Evolutionary conservation across 2,888 invertebrate species (phyloP), one percentile per base, ranked within the genome.

Genomic region (Muschampia staudingeri): DNA sequence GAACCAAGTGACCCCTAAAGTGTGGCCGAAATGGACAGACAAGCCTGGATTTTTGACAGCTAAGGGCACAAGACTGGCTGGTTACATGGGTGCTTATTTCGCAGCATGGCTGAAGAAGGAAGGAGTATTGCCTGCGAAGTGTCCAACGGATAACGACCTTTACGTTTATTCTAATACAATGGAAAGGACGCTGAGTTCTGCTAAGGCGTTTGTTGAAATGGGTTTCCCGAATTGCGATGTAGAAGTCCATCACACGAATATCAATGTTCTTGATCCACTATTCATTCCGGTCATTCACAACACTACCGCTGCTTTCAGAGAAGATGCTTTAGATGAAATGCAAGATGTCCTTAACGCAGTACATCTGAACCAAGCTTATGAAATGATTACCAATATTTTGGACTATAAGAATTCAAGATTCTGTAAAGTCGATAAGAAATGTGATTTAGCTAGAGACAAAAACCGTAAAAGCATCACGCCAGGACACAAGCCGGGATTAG

Each of bases 201-300:
- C 96, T 0, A 82, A 89, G 79, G 93, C 96, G 0, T 96, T 97
- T 85, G 90, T 94, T 0, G 82, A 84, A 0, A 91, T 92, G 76
- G 94, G 92, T 0, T 97, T 94, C 78, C 94, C 95, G 0, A 61
- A 84, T 3, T 97, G 96, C 80, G 92, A 94, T 80, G 82, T 95
- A 5, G 92, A 91, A 0, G 89, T 97, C 7, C 92, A 97, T 82
- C 91, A 92, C 76, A 86, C 89, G 6, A 83, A 90, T 6, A 67
- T 76, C 30, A 85, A 89, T 0, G 76, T 87, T 42, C 86, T 86
- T 0, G 96, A 96, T 84, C 92, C 93, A 0, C 89, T 95, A 65
- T 96, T 96, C 40, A 93, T 92, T 81, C 94, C 95, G 0, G 87
- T 93, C 0, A 90, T 96, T 42, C 96, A 96, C 82, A 96, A 96